phyloP scores from a whole-genome alignment of 2,797 vertebrate genomes.

The Telmatherina bonti region DNA sequence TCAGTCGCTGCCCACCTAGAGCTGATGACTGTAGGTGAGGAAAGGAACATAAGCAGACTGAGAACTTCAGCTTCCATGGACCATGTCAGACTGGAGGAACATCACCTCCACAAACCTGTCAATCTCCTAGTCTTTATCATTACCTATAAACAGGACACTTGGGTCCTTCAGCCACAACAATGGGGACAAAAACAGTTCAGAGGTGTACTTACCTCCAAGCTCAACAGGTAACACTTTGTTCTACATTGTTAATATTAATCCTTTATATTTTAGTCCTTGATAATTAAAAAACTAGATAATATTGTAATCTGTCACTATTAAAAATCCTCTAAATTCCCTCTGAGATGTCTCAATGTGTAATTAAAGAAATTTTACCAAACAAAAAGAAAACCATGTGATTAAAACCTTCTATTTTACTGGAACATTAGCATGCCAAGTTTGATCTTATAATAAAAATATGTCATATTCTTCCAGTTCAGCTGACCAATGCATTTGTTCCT shows the following conservation, averaged over 20 bases:
- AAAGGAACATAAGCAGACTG: background rate
- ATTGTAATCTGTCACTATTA: background rate
- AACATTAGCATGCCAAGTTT: background rate
- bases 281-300: too few relatives aligned
- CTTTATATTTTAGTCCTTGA: too few relatives aligned
- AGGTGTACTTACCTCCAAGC: background rate
- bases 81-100: background rate
- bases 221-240: background rate
- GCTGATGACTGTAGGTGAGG: background rate
- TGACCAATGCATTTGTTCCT: background rate
- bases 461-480: background rate
- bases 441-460: background rate
- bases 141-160: background rate
- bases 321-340: background rate
- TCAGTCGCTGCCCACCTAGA: background rate
- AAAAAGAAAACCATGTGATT: too few relatives aligned
- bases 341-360: background rate
- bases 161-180: background rate
- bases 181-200: background rate
- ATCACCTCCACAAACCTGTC: background rate
- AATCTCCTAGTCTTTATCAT: background rate
- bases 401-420: too few relatives aligned
- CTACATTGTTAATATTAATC: background rate
- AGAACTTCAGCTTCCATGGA: background rate
- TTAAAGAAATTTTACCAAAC: background rate